Base-by-base conservation (phyloP, 2,888 invertebrate species). In the Oligia fasciuncula region DNA sequence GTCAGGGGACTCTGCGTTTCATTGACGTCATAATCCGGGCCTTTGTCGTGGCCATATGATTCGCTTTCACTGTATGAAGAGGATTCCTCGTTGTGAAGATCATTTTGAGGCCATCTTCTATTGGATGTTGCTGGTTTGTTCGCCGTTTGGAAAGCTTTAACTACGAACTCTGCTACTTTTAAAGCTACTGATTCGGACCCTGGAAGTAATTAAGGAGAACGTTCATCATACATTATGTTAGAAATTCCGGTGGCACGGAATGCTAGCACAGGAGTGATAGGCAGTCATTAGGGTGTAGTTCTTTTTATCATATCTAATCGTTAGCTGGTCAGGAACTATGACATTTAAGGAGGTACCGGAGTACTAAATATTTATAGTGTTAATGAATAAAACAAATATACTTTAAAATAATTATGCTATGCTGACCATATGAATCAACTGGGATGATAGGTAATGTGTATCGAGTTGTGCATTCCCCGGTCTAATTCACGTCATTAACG, bases 1-100 rank as follows among this genome's bases (percentile, higher is more conserved):
- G 95, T 93, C 90, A 95, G 88, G n/a, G 95, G 97, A 68, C 97
- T 93, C 65, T 95, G 97, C 2, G 97, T 97, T 73, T 98, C 97
- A 88, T 94, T 88, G 0, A 93, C 81, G 62, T 93, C 89, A 82
- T 87, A 89, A 86, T 92, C 91, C 49, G 93, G 93, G 70, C 85
- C 87, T 80, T 91, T 93, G 54, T 94, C 93, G 73, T 92, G 85
- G 14, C 89, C 85, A 70, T 87, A 90, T 71, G 85, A 66, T 51
- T 87, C 85, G 81, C 80, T 87, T 86, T 92, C 92, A 77, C 88
- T 90, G 65, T 77, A 81, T 77, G 85, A 69, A 49, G 81, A 68
- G 43, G 77, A 81, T n/a, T 85, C 88, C 43, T 93, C 92, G 23
- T 80, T 88, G 83, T 90, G 89, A 73, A 76, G 88, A 75, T 91